Percentiles rank a stretch among this genome's conserved stretches.
Evolutionary conservation across 1,140 invertebrate species (phyloP).

Genomic region (Diorhabda sublineata): DNA sequence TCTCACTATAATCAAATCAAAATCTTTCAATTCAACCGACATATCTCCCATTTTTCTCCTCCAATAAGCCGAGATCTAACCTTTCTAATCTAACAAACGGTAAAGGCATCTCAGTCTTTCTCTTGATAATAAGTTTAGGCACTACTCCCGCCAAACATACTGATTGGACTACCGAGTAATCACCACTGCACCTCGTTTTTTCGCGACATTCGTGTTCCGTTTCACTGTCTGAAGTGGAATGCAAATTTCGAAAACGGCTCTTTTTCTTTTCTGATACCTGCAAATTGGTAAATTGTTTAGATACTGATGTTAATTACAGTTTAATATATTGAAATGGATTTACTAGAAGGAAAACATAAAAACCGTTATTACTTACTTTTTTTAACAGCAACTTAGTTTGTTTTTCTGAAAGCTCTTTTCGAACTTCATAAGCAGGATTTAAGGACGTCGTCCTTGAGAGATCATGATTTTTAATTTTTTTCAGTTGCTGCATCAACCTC

Average conservation of each 20-base stretch:
- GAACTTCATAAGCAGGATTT: slow-evolving; percentile 24
- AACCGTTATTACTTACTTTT: slow-evolving; percentile 14
- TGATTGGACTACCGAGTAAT: slow-evolving; percentile 28
- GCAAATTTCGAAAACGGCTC: slow-evolving; percentile 24
- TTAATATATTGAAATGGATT: no score
- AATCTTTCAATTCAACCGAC: slow-evolving; percentile 21
- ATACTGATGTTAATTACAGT: no score
- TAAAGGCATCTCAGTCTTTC: slow-evolving; percentile 30
- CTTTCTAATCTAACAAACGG: slow-evolving; percentile 36
- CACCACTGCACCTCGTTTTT: slow-evolving; percentile 22
- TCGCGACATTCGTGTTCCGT: slow-evolving; percentile 15
- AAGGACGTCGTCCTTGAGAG: not conserved
- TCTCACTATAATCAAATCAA: slow-evolving; percentile 25
- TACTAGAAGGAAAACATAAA: no score
- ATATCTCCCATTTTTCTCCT: slow-evolving; percentile 28
- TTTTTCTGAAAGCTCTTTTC: slow-evolving; percentile 16
- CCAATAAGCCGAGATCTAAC: slow-evolving; percentile 30
- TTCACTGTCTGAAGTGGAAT: slow-evolving; percentile 18
- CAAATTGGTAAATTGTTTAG: not conserved
- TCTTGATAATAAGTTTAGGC: slow-evolving; percentile 40
- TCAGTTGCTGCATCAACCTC: slow-evolving; percentile 30
- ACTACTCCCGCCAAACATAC: slow-evolving; percentile 31
- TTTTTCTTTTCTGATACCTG: slow-evolving; percentile 21
- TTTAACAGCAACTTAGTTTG: slow-evolving; percentile 34
- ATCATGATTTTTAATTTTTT: slow-evolving; percentile 20